Evolutionary conservation across 2,888 invertebrate genomes (phyloP).

Genomic region (Euphydryas editha): DNA sequence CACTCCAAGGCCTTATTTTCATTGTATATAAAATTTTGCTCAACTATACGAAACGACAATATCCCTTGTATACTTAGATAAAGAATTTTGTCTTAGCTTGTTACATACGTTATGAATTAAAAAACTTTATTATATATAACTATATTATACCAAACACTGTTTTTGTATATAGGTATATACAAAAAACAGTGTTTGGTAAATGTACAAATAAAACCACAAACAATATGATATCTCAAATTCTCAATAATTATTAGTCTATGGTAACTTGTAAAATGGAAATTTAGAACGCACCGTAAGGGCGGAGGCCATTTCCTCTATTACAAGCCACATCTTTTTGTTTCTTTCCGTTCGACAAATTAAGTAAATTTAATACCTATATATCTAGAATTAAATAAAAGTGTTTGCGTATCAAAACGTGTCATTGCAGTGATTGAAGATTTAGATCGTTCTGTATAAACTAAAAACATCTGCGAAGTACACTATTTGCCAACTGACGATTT

Average conservation of each 20-base stretch:
- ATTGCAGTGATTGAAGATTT: slow-evolving; percentile 47
- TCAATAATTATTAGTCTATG: slow-evolving; percentile 19
- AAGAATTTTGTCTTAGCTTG: no score
- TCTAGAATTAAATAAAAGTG: slow-evolving; percentile 47
- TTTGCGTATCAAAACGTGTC: slow-evolving; percentile 52
- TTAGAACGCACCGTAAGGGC: slow-evolving; percentile 46
- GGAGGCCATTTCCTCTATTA: slow-evolving; percentile 44
- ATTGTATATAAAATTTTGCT: no score
- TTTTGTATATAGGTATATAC: no score
- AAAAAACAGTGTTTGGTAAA: background rate
- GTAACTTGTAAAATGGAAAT: slow-evolving; percentile 39
- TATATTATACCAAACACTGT: no score
- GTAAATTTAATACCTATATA: slow-evolving; percentile 28
- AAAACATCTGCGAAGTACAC: slow-evolving; percentile 38
- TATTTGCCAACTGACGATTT: slow-evolving; percentile 39
- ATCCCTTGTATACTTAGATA: no score
- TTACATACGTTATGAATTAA: no score
- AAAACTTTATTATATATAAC: no score
- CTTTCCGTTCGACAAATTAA: slow-evolving; percentile 46
- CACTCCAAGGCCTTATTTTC: no score
- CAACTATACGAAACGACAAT: no score
- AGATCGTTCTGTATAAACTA: slow-evolving; percentile 43
- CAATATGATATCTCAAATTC: background rate
- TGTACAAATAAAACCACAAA: no score
- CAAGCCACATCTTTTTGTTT: slow-evolving; percentile 48